Evolutionary conservation across 1,140 invertebrate genomes (phyloP).

Genomic region (Melipona quadrifasciata): DNA sequence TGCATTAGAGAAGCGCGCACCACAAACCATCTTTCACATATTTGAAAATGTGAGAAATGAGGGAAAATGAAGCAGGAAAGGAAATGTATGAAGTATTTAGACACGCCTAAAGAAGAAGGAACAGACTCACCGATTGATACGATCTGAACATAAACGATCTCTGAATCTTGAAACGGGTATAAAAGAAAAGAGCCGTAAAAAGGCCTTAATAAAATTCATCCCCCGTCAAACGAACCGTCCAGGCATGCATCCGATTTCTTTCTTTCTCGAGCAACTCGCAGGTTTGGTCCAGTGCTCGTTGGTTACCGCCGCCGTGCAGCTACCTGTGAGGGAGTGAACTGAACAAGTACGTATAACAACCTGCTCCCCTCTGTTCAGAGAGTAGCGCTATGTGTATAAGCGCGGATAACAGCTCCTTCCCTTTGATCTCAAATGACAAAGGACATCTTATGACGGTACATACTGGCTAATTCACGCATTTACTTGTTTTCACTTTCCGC

Average conservation of each 20-base stretch:
- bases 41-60: background rate
- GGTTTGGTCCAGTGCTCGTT: background rate
- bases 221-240: conserved; percentile 39
- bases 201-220: conserved; percentile 52
- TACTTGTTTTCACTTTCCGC: background rate
- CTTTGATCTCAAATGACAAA: conserved; percentile 40
- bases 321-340: conserved; percentile 29
- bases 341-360: conserved; percentile 26
- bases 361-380: conserved; percentile 10
- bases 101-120: background rate
- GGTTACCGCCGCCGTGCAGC: background rate
- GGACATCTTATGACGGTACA: conserved; percentile 2
- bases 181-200: conserved; percentile 5
- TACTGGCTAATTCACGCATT: background rate
- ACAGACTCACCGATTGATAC: background rate
- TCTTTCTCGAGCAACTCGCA: conserved; percentile 1
- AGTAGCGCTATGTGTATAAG: background rate
- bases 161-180: background rate
- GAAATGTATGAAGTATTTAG: background rate
- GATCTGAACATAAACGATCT: background rate
- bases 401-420: conserved; percentile 16
- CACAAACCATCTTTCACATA: background rate
- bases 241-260: conserved; percentile 63
- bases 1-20: background rate
- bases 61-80: background rate